Evolutionary conservation across 2,113 vertebrate genomes (phyloP).

Genomic region (Tretioscincus oriximinensis): DNA sequence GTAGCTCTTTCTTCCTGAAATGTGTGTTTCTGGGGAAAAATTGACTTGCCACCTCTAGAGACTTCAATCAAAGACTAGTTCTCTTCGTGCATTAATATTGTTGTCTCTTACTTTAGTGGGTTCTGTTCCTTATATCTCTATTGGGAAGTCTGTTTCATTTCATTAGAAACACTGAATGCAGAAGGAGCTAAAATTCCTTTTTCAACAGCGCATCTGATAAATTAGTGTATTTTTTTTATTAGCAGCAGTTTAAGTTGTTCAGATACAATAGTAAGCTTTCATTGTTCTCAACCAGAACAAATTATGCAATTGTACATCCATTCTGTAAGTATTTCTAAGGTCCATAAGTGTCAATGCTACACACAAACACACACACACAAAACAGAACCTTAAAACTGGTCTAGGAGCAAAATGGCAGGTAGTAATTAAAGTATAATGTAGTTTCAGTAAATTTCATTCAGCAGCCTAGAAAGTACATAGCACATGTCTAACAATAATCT

Average conservation of each 20-base stretch:
- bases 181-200: slow-evolving; percentile 17
- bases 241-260: not conserved
- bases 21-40: slow-evolving; percentile 23
- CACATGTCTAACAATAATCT: no score
- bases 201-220: not conserved
- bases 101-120: slow-evolving; percentile 32
- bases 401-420: no score
- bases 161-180: slow-evolving; percentile 23
- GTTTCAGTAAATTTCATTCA: no score
- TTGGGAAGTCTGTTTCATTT: not conserved
- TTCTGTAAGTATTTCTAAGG: not conserved
- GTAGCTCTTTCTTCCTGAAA: slow-evolving; percentile 23
- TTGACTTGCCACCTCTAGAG: slow-evolving; percentile 24
- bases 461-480: no score
- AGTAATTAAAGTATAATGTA: no score
- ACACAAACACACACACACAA: no score
- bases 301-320: not conserved
- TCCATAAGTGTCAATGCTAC: not conserved
- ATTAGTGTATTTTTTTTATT: not conserved
- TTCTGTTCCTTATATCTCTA: slow-evolving; percentile 34
- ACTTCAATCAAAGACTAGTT: slow-evolving; percentile 27
- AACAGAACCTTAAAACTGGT: no score
- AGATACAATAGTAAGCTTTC: not conserved
- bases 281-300: not conserved
- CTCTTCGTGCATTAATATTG: slow-evolving; percentile 26